Percentiles rank a stretch among this genome's conserved stretches.
phyloP scores from a whole-genome alignment of 2,888 invertebrate genomes.

The Ellobium chinense region DNA sequence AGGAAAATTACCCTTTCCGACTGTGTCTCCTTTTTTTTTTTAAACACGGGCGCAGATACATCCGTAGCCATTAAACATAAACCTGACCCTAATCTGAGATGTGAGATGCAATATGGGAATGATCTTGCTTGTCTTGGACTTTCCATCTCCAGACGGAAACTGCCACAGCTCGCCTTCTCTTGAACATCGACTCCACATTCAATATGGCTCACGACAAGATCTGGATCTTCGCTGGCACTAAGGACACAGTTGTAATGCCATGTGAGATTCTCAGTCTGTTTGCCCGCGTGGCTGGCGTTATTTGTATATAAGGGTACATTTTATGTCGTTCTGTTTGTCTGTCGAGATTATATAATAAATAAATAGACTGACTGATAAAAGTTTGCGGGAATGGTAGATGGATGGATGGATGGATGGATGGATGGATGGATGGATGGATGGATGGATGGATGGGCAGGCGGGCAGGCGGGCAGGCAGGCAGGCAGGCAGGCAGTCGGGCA shows the following conservation, averaged over 20 bases:
- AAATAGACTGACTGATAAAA: neutral
- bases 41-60: no score
- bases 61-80: no score
- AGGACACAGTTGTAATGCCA: slow-evolving; percentile 73
- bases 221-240: slow-evolving; percentile 74
- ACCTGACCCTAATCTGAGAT: no score
- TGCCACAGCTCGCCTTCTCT: slow-evolving; percentile 53
- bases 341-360: no score
- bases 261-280: slow-evolving; percentile 61
- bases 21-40: no score
- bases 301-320: no score
- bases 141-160: slow-evolving; percentile 50
- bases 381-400: neutral
- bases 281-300: no score
- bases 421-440: neutral
- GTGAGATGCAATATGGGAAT: no score
- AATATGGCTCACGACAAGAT: slow-evolving; percentile 69
- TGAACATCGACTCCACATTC: slow-evolving; percentile 71
- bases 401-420: neutral
- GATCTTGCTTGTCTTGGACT: no score
- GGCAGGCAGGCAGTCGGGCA: neutral
- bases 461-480: neutral
- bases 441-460: neutral
- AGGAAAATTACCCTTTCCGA: no score
- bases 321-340: no score